Evolutionary conservation across 2,888 invertebrate genomes (phyloP), one percentile per base, ranked within the genome.

Genomic region (Drosophila kokeensis): DNA sequence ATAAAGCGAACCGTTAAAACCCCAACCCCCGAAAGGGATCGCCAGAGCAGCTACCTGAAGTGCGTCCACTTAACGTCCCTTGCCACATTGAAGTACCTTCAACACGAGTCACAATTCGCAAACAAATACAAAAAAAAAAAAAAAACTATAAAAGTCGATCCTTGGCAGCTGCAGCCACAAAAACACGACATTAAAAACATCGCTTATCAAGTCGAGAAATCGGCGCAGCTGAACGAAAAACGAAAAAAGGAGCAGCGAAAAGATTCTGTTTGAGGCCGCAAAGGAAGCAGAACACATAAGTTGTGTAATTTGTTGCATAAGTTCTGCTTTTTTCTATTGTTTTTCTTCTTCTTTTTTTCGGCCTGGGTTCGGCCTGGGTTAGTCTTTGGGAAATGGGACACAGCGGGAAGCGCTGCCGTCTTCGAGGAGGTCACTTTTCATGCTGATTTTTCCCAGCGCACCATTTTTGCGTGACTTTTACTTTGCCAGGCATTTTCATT

Each of bases 61-160:
- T 69, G 53, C 52, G 29, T 45, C 50, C 62, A 67, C 53, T 70
- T 63, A 24, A 54, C 15, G 36, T 18, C 42, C 32, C 48, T 50
- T 50, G 32, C n/a, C 18, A 34, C 32, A 29, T 15, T 30, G 45
- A 45, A 45, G 45, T 36, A 15, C 30, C 15, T 11, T 29, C 13
- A 89, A 87, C 88, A 88, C 90, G 90, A 87, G 91, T 85, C 90
- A 82, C 73, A 79, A 73, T 54, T 59, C 42, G 36, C 66, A 52
- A 50, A 1, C 27, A 29, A 27, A n/a, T 18, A 4, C 49, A 32
- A 54, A 76, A 59, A 61, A 24, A 54, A 68, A n/a, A n/a, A n/a
- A 50, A 53, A 65, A 50, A 53, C 27, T 45, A 48, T 54, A 42
- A 61, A 59, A 66, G 64, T 69, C 81, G 63, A 60, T 66, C 65